Evolutionary conservation across 2,888 invertebrate species (phyloP).

Genomic region (Stegana nigrithorax): DNA sequence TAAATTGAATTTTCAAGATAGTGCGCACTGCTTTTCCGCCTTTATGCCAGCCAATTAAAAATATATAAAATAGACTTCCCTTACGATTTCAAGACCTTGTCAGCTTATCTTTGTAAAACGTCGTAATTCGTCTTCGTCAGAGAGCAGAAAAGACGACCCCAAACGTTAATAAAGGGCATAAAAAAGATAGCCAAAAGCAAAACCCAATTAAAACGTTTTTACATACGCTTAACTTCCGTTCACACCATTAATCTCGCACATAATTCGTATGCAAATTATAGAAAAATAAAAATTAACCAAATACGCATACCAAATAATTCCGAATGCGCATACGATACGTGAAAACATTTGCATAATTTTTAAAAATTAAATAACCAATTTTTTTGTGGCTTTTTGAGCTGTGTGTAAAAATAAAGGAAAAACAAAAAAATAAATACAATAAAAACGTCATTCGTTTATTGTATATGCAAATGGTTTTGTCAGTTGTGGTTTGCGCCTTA

Average conservation of each 20-base stretch:
- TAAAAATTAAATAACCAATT: not conserved
- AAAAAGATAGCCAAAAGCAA: too few species aligned
- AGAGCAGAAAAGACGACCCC: too few species aligned
- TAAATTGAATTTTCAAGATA: too few species aligned
- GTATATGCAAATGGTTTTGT: not conserved
- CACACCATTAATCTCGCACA: slow-evolving; percentile 12
- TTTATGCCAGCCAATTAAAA: too few species aligned
- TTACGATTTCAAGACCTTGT: too few species aligned
- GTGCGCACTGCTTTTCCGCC: too few species aligned
- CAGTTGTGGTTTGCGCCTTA: not conserved
- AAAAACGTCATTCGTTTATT: not conserved
- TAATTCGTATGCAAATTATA: slow-evolving; percentile 12
- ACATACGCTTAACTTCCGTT: slow-evolving; percentile 13
- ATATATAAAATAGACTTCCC: too few species aligned
- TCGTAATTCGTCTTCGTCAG: too few species aligned
- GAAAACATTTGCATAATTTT: slow-evolving; percentile 8
- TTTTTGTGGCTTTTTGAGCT: not conserved
- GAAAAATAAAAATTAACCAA: not conserved
- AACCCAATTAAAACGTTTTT: not conserved
- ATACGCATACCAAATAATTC: not conserved
- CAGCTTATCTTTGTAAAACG: too few species aligned
- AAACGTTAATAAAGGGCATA: too few species aligned
- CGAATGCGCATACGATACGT: slow-evolving; percentile 5
- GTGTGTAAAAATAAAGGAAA: not conserved
- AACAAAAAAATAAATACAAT: too few species aligned